Evolutionary conservation across 2,113 vertebrate species (phyloP).

Genomic region (Elgaria multicarinata): DNA sequence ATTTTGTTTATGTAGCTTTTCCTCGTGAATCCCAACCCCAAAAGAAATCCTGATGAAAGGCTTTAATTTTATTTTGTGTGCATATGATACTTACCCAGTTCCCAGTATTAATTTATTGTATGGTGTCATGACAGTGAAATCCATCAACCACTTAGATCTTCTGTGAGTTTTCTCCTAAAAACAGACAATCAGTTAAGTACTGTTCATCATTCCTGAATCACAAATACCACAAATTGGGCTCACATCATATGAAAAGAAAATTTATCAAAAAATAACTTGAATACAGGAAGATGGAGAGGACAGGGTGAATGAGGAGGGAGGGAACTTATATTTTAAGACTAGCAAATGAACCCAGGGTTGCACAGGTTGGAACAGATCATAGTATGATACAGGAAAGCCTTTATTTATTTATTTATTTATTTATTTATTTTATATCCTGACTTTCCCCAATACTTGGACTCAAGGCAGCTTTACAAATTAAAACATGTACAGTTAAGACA

Average conservation of each 20-base stretch:
- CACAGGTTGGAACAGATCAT: too few relatives aligned
- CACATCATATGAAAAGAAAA: neutral
- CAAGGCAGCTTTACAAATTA: too few relatives aligned
- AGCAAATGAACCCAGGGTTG: too few relatives aligned
- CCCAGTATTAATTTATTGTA: constrained; percentile 79
- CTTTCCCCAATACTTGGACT: too few relatives aligned
- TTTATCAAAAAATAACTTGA: constrained; percentile 39
- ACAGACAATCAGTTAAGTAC: constrained; percentile 20
- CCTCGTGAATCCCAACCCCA: neutral
- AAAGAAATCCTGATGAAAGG: neutral
- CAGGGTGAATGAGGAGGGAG: neutral
- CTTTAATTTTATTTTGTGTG: neutral
- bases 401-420: too few relatives aligned
- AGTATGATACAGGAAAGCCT: too few relatives aligned
- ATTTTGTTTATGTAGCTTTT: neutral
- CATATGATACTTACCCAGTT: constrained; percentile 62
- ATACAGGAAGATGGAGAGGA: constrained; percentile 16
- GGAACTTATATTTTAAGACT: neutral
- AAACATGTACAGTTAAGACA: too few relatives aligned
- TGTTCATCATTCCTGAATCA: accelerated
- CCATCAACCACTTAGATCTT: constrained; percentile 77
- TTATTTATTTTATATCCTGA: too few relatives aligned
- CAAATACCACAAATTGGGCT: neutral
- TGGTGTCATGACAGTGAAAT: constrained; percentile 75
- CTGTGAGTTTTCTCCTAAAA: constrained; percentile 67